Conservation (phyloP, 2,797 vertebrate genomes). For the Tenualosa thibaudeaui region DNA sequence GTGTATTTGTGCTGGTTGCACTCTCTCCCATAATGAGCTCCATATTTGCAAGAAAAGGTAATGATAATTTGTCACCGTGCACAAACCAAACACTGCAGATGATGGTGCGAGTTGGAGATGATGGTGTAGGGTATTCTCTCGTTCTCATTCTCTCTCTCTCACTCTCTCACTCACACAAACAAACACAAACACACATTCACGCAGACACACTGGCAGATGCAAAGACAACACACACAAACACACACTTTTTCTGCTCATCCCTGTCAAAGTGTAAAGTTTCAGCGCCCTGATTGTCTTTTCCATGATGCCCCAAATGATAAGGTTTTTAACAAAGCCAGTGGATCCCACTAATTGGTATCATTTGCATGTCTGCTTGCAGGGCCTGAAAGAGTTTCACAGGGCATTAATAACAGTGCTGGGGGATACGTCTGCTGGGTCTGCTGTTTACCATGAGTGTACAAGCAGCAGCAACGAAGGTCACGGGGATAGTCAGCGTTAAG, state of each 20-base stretch:
- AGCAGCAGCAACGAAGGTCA: neutral
- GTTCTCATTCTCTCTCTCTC: neutral
- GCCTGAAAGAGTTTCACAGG: slow-evolving; percentile 44
- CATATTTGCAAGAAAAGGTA: slow-evolving; percentile 85
- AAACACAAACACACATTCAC: neutral
- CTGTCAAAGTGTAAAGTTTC: slow-evolving; percentile 61
- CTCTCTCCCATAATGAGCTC: slow-evolving; percentile 78
- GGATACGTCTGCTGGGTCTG: slow-evolving; percentile 60
- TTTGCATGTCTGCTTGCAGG: slow-evolving; percentile 29
- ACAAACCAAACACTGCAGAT: slow-evolving; percentile 67
- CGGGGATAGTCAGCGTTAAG: neutral
- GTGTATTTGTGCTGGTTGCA: slow-evolving; percentile 76
- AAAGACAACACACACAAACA: neutral
- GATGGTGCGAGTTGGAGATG: slow-evolving; percentile 71
- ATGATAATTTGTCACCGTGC: slow-evolving; percentile 81
- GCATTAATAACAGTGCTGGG: slow-evolving; percentile 35
- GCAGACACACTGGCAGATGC: neutral
- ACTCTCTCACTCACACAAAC: neutral
- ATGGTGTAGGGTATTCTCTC: slow-evolving; percentile 67
- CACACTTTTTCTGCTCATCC: neutral
- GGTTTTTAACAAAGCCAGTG: slow-evolving; percentile 67
- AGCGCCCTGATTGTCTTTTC: slow-evolving; percentile 70
- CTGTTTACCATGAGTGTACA: slow-evolving; percentile 45
- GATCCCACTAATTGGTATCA: slow-evolving; percentile 51
- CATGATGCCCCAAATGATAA: slow-evolving; percentile 72